Evolutionary conservation across 2,888 invertebrate species (phyloP).

Genomic region (Acanthosepion pharaonis): DNA sequence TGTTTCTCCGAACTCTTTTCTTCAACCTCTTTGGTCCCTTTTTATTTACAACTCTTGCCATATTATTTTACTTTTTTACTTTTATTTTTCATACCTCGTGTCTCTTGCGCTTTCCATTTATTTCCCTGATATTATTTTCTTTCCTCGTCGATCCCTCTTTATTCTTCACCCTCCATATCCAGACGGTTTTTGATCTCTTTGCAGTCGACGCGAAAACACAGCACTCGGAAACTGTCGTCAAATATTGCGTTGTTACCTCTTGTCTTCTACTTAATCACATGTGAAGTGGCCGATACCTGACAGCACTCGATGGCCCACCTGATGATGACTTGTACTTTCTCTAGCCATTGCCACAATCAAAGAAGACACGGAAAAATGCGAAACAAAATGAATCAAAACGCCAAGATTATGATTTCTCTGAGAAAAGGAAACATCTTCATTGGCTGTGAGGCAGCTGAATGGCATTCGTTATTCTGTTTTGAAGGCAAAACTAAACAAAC

Average conservation of each 20-base stretch:
- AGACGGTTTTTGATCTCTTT: neutral
- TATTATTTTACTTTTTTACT: no score
- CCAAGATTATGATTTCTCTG: neutral
- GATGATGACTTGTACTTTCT: neutral
- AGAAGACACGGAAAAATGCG: neutral
- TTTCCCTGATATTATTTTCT: no score
- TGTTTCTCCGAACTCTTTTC: neutral
- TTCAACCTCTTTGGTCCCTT: neutral
- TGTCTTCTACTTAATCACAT: constrained; percentile 2
- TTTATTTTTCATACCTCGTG: no score
- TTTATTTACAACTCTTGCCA: no score
- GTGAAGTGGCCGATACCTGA: constrained; percentile 12
- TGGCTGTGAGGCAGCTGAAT: neutral
- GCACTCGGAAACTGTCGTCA: neutral
- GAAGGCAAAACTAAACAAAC: neutral
- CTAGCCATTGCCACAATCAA: neutral
- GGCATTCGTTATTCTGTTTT: neutral
- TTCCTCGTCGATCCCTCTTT: no score
- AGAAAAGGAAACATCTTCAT: neutral
- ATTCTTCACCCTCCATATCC: no score
- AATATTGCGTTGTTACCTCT: neutral
- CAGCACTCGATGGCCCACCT: neutral
- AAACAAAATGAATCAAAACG: neutral
- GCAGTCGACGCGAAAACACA: neutral
- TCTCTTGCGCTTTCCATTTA: no score